Conservation (phyloP, 2,797 vertebrate species). For the Hybognathus amarus region DNA sequence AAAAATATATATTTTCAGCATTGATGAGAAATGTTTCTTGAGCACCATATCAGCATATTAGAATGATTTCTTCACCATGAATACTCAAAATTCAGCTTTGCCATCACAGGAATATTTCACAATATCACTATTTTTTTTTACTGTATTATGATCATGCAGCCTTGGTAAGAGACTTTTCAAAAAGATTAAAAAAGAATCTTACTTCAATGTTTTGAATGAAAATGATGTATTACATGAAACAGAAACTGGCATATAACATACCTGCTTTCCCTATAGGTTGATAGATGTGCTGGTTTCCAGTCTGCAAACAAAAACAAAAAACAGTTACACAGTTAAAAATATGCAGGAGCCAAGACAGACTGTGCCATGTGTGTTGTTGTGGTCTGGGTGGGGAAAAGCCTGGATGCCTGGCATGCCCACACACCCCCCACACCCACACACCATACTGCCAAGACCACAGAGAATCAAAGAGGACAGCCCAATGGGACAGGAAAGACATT, state of each 20-base stretch:
- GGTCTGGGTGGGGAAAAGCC: constrained; percentile 53
- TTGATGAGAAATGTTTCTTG: neutral
- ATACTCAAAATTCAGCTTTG: neutral
- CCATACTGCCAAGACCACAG: constrained; percentile 36
- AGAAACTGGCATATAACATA: constrained; percentile 69
- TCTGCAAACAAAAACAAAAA: constrained; percentile 78
- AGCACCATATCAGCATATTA: neutral
- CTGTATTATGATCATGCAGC: neutral
- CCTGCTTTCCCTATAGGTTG: constrained; percentile 97
- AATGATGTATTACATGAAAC: neutral
- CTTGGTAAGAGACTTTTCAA: neutral
- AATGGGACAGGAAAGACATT: constrained; percentile 19
- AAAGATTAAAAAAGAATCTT: neutral
- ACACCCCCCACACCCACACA: constrained; percentile 33
- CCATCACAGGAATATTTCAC: neutral
- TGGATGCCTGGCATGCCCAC: constrained; percentile 55
- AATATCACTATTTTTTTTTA: neutral
- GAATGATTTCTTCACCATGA: neutral
- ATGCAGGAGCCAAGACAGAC: constrained; percentile 25
- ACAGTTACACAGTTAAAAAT: constrained; percentile 45
- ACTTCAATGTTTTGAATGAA: neutral
- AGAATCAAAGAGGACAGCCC: constrained; percentile 46
- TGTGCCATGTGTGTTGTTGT: constrained; percentile 52
- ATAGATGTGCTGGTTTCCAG: constrained; percentile 97
- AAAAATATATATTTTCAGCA: too few species aligned